phyloP scores from a whole-genome alignment of 2,888 invertebrate species.

The Drosophila aldrichi region DNA sequence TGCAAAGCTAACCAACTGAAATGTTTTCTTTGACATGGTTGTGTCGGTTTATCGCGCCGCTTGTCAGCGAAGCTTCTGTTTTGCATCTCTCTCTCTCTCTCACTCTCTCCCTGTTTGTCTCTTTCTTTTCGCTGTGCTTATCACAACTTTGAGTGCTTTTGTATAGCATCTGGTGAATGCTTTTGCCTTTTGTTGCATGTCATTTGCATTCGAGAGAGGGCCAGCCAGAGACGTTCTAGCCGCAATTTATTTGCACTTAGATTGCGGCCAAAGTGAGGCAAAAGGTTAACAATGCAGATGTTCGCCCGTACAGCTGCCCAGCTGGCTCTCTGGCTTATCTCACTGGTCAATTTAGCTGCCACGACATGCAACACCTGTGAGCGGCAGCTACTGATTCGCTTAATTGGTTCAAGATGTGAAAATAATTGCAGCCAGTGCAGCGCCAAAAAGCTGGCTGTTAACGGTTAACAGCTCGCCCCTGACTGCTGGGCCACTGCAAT shows the following conservation, averaged over 20 bases:
- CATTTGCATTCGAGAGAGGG: constrained; percentile 59
- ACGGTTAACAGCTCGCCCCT: constrained; percentile 16
- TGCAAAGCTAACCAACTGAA: constrained; percentile 76
- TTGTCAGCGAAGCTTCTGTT: constrained; percentile 67
- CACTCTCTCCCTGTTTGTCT: not conserved
- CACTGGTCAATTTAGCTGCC: constrained; percentile 23
- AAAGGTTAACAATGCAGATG: constrained; percentile 74
- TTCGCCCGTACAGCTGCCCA: constrained; percentile 13
- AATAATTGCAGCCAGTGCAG: constrained; percentile 62
- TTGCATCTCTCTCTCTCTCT: not conserved
- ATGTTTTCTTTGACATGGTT: constrained; percentile 78
- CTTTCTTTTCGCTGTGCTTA: constrained; percentile 16
- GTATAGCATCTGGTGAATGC: constrained; percentile 43
- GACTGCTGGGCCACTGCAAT: constrained; percentile 2
- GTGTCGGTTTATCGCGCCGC: constrained; percentile 79
- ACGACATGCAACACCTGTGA: constrained; percentile 63
- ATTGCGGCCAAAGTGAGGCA: constrained; percentile 45
- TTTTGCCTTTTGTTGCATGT: constrained; percentile 75
- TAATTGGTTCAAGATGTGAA: constrained; percentile 78
- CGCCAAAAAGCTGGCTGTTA: constrained; percentile 15
- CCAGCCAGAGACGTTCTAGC: constrained; percentile 52
- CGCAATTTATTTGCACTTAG: constrained; percentile 80
- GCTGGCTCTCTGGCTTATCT: constrained; percentile 50
- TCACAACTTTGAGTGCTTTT: constrained; percentile 32
- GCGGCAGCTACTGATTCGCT: constrained; percentile 50